Evolutionary conservation across 2,797 vertebrate species (phyloP).

Genomic region (Thalassophryne amazonica): DNA sequence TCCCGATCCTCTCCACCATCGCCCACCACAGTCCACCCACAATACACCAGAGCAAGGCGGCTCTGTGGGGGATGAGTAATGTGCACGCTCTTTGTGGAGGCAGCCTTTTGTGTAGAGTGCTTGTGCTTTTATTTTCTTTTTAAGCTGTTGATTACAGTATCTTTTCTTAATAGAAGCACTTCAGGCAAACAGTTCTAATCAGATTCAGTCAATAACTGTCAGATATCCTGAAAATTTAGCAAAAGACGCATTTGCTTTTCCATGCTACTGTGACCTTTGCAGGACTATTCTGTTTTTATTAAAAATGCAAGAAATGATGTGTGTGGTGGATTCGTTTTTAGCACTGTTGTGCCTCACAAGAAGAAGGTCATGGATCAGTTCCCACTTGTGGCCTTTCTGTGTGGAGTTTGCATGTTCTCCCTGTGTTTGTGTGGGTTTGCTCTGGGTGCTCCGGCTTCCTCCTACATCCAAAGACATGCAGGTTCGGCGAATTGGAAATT

Average conservation of each 20-base stretch:
- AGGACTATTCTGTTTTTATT: too few species aligned
- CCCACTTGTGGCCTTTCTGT: too few species aligned
- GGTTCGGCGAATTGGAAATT: too few species aligned
- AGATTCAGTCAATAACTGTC: conserved; percentile 17
- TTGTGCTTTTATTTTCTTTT: conserved; percentile 7
- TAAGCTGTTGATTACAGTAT: conserved; percentile 33
- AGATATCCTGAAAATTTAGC: conserved; percentile 36
- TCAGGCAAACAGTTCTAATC: conserved; percentile 1
- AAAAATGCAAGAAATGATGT: too few species aligned
- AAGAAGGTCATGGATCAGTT: too few species aligned
- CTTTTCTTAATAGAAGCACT: conserved; percentile 28
- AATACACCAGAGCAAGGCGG: conserved; percentile 48
- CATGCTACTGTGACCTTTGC: not conserved
- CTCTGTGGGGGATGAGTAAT: conserved; percentile 64
- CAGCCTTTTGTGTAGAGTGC: conserved; percentile 38
- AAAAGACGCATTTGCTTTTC: conserved; percentile 20
- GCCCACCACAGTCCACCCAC: conserved; percentile 64
- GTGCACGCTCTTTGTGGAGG: conserved; percentile 45
- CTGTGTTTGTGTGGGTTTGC: too few species aligned
- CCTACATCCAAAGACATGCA: too few species aligned
- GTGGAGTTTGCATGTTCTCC: too few species aligned
- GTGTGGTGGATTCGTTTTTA: too few species aligned
- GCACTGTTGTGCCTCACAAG: too few species aligned
- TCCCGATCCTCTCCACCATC: conserved; percentile 45
- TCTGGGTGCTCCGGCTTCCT: too few species aligned